Percentiles rank a stretch among this genome's conserved stretches.
Conservation (phyloP, 2,888 invertebrate species). For the Cetonia aurata region DNA sequence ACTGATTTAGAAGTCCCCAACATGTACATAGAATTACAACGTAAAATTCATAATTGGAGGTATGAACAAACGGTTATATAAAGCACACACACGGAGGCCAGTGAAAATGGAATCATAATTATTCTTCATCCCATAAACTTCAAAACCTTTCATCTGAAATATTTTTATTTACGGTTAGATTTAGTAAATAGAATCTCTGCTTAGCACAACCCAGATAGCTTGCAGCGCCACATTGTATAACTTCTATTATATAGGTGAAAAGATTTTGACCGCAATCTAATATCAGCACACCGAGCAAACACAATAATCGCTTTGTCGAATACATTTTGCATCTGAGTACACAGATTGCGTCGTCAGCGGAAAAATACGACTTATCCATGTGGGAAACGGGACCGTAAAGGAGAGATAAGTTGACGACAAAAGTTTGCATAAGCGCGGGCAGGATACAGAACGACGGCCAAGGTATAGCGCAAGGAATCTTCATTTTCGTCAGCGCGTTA, state of each 20-base stretch:
- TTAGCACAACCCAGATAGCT: no score
- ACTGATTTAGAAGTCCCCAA: no score
- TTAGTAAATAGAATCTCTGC: neutral
- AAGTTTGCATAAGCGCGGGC: conserved; percentile 6
- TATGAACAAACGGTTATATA: no score
- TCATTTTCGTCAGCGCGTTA: conserved; percentile 25
- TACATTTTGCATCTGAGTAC: neutral
- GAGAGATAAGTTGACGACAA: conserved; percentile 13
- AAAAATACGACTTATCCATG: conserved; percentile 18
- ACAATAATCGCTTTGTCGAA: conserved; percentile 9
- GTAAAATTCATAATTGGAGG: no score
- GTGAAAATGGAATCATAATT: no score
- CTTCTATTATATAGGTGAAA: neutral
- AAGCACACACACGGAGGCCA: no score
- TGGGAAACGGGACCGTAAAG: neutral
- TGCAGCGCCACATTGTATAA: neutral
- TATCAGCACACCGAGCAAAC: neutral
- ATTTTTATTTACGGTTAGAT: neutral
- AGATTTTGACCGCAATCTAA: neutral
- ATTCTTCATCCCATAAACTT: no score
- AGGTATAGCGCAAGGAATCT: conserved; percentile 24
- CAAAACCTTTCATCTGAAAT: neutral
- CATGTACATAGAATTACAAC: no score
- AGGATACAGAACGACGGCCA: conserved; percentile 17
- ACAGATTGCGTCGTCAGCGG: conserved; percentile 3